Evolutionary conservation across 2,113 vertebrate species (phyloP).

Genomic region (Psettodes erumei): DNA sequence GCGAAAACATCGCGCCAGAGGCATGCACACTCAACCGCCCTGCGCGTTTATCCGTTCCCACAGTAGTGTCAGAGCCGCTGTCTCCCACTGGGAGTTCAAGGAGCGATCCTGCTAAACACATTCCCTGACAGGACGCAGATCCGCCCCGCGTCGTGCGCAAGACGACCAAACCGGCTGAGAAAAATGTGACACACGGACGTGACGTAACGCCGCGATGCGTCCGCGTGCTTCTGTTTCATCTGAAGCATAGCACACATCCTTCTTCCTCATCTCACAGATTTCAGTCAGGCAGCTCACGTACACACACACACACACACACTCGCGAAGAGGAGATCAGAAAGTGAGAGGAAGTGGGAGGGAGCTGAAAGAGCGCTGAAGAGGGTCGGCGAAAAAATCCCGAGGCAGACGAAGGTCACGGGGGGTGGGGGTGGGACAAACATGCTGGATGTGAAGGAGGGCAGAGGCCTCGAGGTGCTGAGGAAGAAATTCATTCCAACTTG

Average conservation of each 20-base stretch:
- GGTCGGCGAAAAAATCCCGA: constrained; percentile 38
- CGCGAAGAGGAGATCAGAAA: constrained; percentile 23
- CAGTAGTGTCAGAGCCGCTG: constrained; percentile 15
- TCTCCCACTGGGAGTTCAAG: constrained; percentile 9
- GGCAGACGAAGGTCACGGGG: constrained; percentile 46
- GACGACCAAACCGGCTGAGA: no score
- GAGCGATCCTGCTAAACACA: constrained; percentile 10
- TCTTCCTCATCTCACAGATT: constrained; percentile 46
- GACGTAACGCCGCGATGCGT: no score
- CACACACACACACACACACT: background rate
- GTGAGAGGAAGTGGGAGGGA: constrained; percentile 40
- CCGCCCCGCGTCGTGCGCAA: no score
- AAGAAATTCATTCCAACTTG: constrained; percentile 25
- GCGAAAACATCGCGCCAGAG: background rate
- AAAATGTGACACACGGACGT: no score
- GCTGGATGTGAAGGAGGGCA: constrained; percentile 34
- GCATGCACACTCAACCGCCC: background rate
- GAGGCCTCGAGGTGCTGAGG: constrained; percentile 32
- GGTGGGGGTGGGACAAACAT: constrained; percentile 41
- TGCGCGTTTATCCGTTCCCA: constrained; percentile 6
- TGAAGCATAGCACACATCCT: constrained; percentile 36
- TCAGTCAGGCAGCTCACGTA: constrained; percentile 37
- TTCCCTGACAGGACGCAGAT: constrained; percentile 6
- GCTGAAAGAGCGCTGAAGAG: constrained; percentile 28
- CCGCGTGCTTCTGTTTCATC: no score